These are phyloP conservation scores for Conopomorpha cramerella DNA, from an alignment of 1,140 invertebrate genomes.

Conservation along the genomic window DNA sequence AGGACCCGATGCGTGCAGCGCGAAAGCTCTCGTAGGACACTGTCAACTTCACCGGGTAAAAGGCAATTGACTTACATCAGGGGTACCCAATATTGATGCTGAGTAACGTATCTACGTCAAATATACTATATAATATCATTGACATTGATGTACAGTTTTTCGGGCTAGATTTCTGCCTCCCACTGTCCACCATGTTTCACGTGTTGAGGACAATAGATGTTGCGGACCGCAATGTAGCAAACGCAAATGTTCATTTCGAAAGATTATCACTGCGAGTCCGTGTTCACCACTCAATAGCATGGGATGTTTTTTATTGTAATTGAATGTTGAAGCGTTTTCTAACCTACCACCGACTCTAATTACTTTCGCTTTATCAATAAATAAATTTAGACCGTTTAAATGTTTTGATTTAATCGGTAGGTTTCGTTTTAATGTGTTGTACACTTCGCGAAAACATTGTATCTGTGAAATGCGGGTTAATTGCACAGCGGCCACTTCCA, in stretches of 20 bases:
- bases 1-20: too few relatives aligned
- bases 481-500: background rate
- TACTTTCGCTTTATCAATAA: background rate
- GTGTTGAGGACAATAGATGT: conserved; percentile 5
- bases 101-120: too few relatives aligned
- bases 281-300: conserved; percentile 13
- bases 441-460: background rate
- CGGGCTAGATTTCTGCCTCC: conserved; percentile 8
- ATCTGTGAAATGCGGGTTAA: background rate
- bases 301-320: conserved; percentile 20
- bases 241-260: conserved; percentile 8
- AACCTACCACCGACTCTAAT: conserved; percentile 28
- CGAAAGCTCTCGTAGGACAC: too few relatives aligned
- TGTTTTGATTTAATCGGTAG: background rate
- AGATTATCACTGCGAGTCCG: conserved; percentile 7
- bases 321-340: conserved; percentile 10
- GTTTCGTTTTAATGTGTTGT: background rate
- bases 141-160: conserved; percentile 10
- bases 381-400: background rate
- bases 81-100: too few relatives aligned
- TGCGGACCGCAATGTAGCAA: conserved; percentile 10
- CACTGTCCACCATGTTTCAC: conserved; percentile 5
- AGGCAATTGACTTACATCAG: too few relatives aligned
- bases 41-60: too few relatives aligned
- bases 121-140: too few relatives aligned